Evolutionary conservation across 2,888 invertebrate species (phyloP).

Genomic region (Andrena dorsata): DNA sequence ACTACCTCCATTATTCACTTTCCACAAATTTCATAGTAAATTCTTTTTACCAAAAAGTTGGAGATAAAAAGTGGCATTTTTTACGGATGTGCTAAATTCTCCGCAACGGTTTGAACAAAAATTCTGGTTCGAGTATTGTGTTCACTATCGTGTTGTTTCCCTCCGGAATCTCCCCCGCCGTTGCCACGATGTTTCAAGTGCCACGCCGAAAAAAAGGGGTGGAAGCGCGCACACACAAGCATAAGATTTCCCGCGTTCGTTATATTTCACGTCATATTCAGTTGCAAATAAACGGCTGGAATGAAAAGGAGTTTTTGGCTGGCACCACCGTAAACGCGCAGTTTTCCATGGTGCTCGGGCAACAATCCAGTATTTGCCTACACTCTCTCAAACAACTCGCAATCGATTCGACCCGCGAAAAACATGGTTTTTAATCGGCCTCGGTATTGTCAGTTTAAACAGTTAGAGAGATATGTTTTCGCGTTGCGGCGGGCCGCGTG

Average conservation of each 20-base stretch:
- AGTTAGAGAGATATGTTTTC: constrained; percentile 39
- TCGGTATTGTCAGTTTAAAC: constrained; percentile 53
- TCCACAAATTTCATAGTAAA: constrained; percentile 2
- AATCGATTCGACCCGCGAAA: constrained; percentile 48
- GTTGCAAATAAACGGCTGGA: constrained; percentile 46
- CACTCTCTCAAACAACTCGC: constrained; percentile 33
- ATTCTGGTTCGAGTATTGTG: not conserved
- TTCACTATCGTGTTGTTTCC: not conserved
- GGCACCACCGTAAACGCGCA: constrained; percentile 26
- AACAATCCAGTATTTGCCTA: constrained; percentile 52
- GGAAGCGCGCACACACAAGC: not conserved
- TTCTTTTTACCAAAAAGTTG: constrained; percentile 20
- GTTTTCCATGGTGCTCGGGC: constrained; percentile 45
- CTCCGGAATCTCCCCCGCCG: no score
- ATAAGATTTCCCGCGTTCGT: constrained; percentile 8
- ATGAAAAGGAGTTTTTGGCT: constrained; percentile 50
- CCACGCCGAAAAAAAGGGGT: not conserved
- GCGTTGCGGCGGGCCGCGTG: not conserved
- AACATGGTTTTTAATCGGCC: constrained; percentile 44
- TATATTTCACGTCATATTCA: constrained; percentile 35
- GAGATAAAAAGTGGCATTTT: constrained; percentile 7
- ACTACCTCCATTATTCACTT: not conserved
- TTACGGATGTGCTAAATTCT: not conserved
- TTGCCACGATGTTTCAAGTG: not conserved
- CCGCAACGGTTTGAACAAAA: constrained; percentile 2